A percentile compares a stretch with the other conserved stretches of the same genome.
These are phyloP conservation scores for Mallotus villosus DNA, from an alignment of 2,797 vertebrate genomes.

Conservation along the genomic window DNA sequence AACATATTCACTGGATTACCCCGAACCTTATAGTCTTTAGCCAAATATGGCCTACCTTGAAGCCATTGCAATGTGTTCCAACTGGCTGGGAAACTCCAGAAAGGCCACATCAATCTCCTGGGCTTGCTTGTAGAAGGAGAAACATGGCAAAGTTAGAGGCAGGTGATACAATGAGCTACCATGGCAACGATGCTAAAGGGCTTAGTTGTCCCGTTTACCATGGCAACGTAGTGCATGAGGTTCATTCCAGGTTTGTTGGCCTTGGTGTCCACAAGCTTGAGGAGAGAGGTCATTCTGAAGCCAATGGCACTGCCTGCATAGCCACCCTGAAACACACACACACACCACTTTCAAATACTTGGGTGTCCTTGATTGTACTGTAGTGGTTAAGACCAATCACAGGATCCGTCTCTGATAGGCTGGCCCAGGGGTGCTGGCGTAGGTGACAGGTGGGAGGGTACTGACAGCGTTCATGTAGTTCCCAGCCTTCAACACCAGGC, in stretches of 20 bases:
- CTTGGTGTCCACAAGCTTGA: conserved; percentile 83
- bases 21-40: too few species aligned
- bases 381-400: too few species aligned
- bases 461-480: conserved; percentile 86
- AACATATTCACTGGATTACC: too few species aligned
- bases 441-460: conserved; percentile 28
- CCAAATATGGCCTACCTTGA: conserved; percentile 57
- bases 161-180: too few species aligned
- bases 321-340: conserved; percentile 71
- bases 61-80: conserved; percentile 70
- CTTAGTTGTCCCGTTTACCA: background rate
- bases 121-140: conserved; percentile 63
- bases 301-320: conserved; percentile 78
- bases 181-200: too few species aligned
- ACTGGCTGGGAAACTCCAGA: conserved; percentile 70
- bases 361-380: too few species aligned
- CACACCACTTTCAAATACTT: background rate
- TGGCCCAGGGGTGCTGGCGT: too few species aligned
- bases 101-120: conserved; percentile 70
- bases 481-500: conserved; percentile 81
- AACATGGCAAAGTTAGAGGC: background rate
- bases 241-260: conserved; percentile 85
- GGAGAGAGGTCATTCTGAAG: conserved; percentile 81
- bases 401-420: too few species aligned
- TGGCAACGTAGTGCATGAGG: conserved; percentile 82